Evolutionary conservation across 2,888 invertebrate species (phyloP), one percentile per base, ranked within the genome.

Genomic region (Norana najaformis): DNA sequence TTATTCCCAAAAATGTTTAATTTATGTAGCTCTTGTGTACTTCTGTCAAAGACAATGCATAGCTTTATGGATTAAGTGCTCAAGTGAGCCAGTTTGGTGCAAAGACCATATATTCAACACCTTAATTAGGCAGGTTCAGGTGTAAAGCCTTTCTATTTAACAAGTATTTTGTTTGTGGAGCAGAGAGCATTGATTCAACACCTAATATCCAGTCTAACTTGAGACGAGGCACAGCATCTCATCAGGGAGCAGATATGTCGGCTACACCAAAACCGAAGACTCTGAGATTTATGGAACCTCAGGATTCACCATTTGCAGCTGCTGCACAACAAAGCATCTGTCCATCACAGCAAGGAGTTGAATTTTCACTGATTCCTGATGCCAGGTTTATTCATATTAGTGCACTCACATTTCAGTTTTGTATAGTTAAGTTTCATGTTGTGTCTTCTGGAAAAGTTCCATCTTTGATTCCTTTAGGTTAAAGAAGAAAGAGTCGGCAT

Each of bases 281-380:
- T 85, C 16, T 85, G 85, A 85, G 85, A 37, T 85, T 85, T 85
- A 16, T 85, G 35, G 85, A 85, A 85, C 85, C 85, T 36, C n/a
- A 8, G 2, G 69, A n/a, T 69, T 69, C 69, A 69, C 69, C 69
- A n/a, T 30, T 69, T 69, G n/a, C 69, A 69, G 69, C 69, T 69
- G 30, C 30, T n/a, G 69, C 69, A 6, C 11, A 69, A 69, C 69
- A n/a, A n/a, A 30, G 1, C 30, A 69, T 69, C 69, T 0, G 8
- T 69, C 5, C n/a, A 13, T n/a, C 30, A 5, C 69, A 69, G 69
- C 69, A 0, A n/a, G 30, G 69, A 69, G 69, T 11, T n/a, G 30
- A 69, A n/a, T n/a, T 30, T 69, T 1, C 8, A 13, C 69, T n/a
- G 69, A 69, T 8, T 69, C 69, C 69, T 69, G 69, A 8, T 69